Base-by-base conservation (phyloP, 1,140 invertebrate genomes). In the Brachionus manjavacas region DNA sequence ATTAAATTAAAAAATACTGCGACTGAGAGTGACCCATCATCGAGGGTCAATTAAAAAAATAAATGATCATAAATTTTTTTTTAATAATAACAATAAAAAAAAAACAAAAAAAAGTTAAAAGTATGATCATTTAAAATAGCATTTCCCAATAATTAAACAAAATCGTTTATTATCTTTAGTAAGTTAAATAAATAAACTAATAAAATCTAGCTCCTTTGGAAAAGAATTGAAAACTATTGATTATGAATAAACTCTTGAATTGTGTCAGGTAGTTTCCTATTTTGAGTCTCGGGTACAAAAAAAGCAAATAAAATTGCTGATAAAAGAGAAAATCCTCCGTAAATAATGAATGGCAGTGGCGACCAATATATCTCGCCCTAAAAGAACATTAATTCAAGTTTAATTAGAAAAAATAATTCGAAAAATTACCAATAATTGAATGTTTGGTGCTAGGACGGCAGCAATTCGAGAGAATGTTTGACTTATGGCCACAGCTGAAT, bases 201-300 rank as follows among this genome's bases (percentile, higher is more conserved):
- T 0, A 46, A 46, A 46, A 46, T 14, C 12, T 7, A 49, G 43
- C 43, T 49, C n/a, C n/a, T 14, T 49, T 49, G 43, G 11, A 49
- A 49, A 49, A 14, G n/a, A n/a, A 14, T 49, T 14, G n/a, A 55
- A 16, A 16, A 16, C 16, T 55, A 55, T 70, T 78, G 20, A 60
- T 86, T 85, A 86, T 4, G 78, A 25, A 43, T 84, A 12, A 87
- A 52, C n/a, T 87, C 86, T 23, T 83, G 84, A 11, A 86, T 55
- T 16, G 84, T 85, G 11, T 87, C 86, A 11, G 86, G 86, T 14
- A 87, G 85, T 80, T 86, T 85, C 39, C 80, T 83, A 12, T 85
- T 85, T 55, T 84, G 85, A 23, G 87, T 86, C 79, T 87, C 87
- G 12, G 87, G 87, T 55, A 87, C 49, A 35, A 86, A 64, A n/a